phyloP scores from a whole-genome alignment of 2,888 invertebrate species.

The Metellina segmentata region DNA sequence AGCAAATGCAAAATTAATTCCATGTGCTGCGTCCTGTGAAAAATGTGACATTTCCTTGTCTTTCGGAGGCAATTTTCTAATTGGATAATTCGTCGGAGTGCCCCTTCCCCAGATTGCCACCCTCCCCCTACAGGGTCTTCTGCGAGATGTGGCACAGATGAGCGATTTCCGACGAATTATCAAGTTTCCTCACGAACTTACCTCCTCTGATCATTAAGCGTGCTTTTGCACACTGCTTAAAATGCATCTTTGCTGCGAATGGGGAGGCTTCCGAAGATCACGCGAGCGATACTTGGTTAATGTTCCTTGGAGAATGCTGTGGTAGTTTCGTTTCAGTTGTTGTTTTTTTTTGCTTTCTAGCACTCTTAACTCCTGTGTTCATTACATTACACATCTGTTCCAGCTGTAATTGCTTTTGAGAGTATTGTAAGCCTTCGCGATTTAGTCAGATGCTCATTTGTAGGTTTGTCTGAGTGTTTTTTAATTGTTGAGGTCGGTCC shows the following conservation, averaged over 20 bases:
- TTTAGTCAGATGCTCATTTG: no score
- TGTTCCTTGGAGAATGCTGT: not conserved
- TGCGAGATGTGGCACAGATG: conserved; percentile 3
- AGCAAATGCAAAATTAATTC: conserved; percentile 57
- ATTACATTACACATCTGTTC: no score
- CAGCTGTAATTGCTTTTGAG: no score
- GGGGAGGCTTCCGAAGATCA: not conserved
- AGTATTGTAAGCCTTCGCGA: no score
- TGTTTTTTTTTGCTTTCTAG: not conserved
- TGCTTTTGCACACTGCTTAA: not conserved
- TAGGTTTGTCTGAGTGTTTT: no score
- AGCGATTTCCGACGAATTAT: conserved; percentile 28
- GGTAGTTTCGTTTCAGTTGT: not conserved
- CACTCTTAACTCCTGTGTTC: no score
- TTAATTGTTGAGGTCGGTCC: no score
- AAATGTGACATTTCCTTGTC: conserved; percentile 30
- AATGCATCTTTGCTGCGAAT: conserved; percentile 25
- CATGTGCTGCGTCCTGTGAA: conserved; percentile 36
- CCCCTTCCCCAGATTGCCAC: not conserved
- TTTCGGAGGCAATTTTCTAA: conserved; percentile 60
- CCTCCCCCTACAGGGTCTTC: not conserved
- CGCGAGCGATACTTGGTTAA: not conserved
- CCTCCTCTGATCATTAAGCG: conserved; percentile 1
- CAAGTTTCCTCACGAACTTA: conserved; percentile 36
- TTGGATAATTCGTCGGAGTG: conserved; percentile 49